Percentiles rank a stretch among this genome's conserved stretches.
phyloP scores from a whole-genome alignment of 2,113 vertebrate species.

The Spea bombifrons region DNA sequence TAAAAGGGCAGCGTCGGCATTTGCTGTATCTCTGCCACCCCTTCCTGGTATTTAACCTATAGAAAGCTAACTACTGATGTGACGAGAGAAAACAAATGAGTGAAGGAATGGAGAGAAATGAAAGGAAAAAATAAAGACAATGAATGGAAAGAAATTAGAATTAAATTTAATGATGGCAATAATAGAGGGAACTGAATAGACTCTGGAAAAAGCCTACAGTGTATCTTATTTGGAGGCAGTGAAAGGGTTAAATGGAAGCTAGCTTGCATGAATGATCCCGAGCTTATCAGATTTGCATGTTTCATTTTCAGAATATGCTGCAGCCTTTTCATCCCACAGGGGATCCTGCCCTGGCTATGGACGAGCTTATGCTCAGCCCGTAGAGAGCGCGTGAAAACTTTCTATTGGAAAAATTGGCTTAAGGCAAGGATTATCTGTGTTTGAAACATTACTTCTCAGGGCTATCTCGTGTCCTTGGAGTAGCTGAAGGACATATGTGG shows the following conservation, averaged over 20 bases:
- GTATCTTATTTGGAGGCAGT: not conserved
- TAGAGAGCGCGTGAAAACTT: conserved; percentile 43
- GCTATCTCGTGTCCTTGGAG: conserved; percentile 46
- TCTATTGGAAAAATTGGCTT: conserved; percentile 47
- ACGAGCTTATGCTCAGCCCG: conserved; percentile 38
- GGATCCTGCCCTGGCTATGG: conserved; percentile 31
- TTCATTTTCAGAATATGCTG: conserved; percentile 41
- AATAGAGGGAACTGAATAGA: too few species aligned
- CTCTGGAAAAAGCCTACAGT: too few species aligned
- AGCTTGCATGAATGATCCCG: conserved; percentile 1
- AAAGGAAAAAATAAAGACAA: too few species aligned
- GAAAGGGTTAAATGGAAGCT: conserved; percentile 21
- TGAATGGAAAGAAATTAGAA: too few species aligned
- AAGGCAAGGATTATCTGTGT: conserved; percentile 47
- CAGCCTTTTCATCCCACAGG: conserved; percentile 40
- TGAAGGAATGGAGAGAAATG: too few species aligned
- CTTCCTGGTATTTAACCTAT: too few species aligned
- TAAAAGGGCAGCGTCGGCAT: too few species aligned
- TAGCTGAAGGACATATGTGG: conserved; percentile 48
- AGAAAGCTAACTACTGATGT: too few species aligned
- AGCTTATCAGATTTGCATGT: conserved; percentile 43
- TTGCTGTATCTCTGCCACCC: too few species aligned
- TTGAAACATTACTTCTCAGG: conserved; percentile 45
- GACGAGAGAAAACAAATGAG: too few species aligned
- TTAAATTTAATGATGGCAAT: too few species aligned